A percentile compares a stretch with the other conserved stretches of the same genome.
Evolutionary conservation across 2,888 invertebrate genomes (phyloP).

Genomic region (Mimachlamys varia): DNA sequence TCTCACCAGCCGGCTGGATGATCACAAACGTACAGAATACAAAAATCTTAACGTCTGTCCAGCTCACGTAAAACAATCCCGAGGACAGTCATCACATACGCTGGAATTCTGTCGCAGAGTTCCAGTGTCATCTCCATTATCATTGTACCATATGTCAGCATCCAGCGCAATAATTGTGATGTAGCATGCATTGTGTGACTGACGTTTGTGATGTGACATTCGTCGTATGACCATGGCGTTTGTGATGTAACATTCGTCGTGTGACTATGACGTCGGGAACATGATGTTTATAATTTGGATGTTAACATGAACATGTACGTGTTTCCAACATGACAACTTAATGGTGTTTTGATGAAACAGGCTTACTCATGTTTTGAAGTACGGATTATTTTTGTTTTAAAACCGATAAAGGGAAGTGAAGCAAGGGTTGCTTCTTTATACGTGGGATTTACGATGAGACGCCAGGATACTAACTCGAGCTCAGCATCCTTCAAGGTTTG

Average conservation of each 20-base stretch:
- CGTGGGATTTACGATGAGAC: not conserved
- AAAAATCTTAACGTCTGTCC: not conserved
- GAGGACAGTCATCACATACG: not conserved
- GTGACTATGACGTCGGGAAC: not conserved
- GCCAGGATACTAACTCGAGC: conserved; percentile 16
- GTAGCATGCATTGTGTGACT: not conserved
- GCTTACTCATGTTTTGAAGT: not conserved
- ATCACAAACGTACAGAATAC: not conserved
- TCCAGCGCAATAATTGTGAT: not conserved
- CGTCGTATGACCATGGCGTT: not conserved
- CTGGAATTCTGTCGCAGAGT: not conserved
- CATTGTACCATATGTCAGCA: not conserved
- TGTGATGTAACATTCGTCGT: not conserved
- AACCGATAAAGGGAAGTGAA: not conserved
- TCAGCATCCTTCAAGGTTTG: not conserved
- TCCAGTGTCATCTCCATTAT: not conserved
- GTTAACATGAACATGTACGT: not conserved
- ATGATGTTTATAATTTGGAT: not conserved
- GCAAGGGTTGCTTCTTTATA: not conserved
- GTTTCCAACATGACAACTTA: not conserved
- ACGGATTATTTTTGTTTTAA: not conserved
- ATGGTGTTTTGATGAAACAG: not conserved
- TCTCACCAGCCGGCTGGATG: not conserved
- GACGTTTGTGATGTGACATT: not conserved
- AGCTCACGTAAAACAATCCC: not conserved